Base-by-base conservation (phyloP, 2,797 vertebrate genomes). In the Xiphophorus birchmanni region DNA sequence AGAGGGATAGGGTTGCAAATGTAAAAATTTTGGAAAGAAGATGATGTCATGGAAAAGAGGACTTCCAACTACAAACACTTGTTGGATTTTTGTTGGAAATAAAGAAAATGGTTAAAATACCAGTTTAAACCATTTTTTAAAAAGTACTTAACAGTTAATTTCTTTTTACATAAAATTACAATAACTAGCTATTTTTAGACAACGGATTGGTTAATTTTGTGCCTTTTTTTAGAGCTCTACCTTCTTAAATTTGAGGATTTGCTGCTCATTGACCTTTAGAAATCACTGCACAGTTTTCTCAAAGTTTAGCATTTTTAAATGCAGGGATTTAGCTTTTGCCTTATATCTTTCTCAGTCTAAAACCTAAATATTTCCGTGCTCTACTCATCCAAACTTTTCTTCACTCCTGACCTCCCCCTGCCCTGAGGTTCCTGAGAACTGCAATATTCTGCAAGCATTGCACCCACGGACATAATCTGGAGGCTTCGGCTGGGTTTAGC, bases 401-500 rank as follows among this genome's bases (percentile, higher is more conserved):
- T 5, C 42, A 35, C 37, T 74, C 37, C 23, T 42, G 37, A 69
- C 65, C 37, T 63, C 47, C 4, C 60, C n/a, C 58, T n/a, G 40
- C 37, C 5, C 37, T 32, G 3, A 63, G 17, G 11, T 63, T 81
- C 65, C 18, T 32, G 56, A 29, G 75, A 52, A 52, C 65, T 42
- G 44, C 58, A 71, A 58, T 69, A 42, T 13, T 42, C n/a, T 63
- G 21, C 42, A 42, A 56, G 72, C 42, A 10, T 35, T 44, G 35
- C 45, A 29, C 73, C 5, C 67, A 4, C 18, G 54, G 26, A 72
- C 73, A 47, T 5, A 15, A 5, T 69, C 45, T 65, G 67, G 10
- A 5, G 26, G 71, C 67, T 67, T 80, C 47, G 7, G n/a, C 82
- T 48, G 42, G 67, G 75, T 84, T 74, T 79, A 69, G 74, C 56